Conservation (phyloP, 2,113 vertebrate species). For the Rafetus swinhoei region DNA sequence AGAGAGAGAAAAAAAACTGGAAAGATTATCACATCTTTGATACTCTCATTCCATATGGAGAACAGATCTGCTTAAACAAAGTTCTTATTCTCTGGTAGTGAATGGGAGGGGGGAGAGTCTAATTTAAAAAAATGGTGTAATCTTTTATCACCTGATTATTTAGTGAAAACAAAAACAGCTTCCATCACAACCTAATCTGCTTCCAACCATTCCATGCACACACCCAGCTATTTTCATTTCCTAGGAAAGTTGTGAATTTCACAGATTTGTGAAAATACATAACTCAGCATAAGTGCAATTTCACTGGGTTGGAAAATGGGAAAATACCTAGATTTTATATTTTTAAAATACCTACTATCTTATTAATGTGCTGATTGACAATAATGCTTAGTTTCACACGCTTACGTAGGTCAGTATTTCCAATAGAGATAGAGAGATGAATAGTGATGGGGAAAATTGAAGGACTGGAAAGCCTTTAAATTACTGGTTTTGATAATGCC, state of each 20-base stretch:
- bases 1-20: not conserved
- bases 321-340: not conserved
- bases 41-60: not conserved
- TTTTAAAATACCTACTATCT: not conserved
- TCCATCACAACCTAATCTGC: not conserved
- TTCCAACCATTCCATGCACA: not conserved
- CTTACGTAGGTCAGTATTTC: not conserved
- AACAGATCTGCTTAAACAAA: constrained; percentile 8
- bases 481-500: not conserved
- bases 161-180: not conserved
- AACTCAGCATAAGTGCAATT: not conserved
- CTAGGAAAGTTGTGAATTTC: not conserved
- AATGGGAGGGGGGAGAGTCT: not conserved
- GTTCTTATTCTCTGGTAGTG: not conserved
- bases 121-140: not conserved
- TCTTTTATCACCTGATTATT: not conserved
- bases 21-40: not conserved
- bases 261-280: accelerated
- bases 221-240: not conserved
- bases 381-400: not conserved
- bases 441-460: not conserved
- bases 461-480: not conserved
- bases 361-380: not conserved
- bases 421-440: not conserved
- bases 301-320: not conserved